A percentile compares a stretch with the other conserved stretches of the same genome.
phyloP scores from a whole-genome alignment of 2,888 invertebrate genomes.

The Mesorhabditis sp. region DNA sequence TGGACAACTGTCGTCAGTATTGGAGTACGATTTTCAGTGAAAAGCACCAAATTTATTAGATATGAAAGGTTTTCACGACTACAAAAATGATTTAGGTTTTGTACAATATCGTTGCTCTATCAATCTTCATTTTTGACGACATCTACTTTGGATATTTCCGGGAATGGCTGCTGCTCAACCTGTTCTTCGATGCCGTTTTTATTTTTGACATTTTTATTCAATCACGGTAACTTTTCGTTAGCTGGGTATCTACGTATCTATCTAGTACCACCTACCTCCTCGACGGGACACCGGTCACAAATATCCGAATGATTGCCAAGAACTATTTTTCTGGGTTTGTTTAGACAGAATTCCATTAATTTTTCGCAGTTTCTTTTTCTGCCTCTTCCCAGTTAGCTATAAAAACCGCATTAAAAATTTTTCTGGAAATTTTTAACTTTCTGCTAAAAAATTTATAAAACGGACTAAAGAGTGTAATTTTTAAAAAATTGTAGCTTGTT shows the following conservation, averaged over 20 bases:
- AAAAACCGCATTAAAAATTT: no score
- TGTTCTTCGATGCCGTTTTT: slow-evolving; percentile 38
- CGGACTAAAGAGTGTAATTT: no score
- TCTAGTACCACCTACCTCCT: background rate
- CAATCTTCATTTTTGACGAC: slow-evolving; percentile 55
- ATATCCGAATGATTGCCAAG: slow-evolving; percentile 4
- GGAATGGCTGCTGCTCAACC: slow-evolving; percentile 37
- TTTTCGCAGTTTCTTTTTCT: slow-evolving; percentile 7
- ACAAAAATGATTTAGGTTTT: slow-evolving; percentile 13
- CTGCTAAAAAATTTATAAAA: no score
- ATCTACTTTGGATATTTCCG: slow-evolving; percentile 23
- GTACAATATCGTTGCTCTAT: slow-evolving; percentile 49
- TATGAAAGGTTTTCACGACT: background rate
- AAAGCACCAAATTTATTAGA: background rate
- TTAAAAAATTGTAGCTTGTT: no score
- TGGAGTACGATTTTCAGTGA: background rate
- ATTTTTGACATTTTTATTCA: slow-evolving; percentile 41
- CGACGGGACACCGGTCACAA: background rate
- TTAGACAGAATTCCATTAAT: slow-evolving; percentile 1
- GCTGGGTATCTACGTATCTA: slow-evolving; percentile 21
- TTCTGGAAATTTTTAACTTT: no score
- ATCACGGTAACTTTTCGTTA: slow-evolving; percentile 13
- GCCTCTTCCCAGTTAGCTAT: background rate
- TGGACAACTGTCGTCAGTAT: slow-evolving; percentile 1
- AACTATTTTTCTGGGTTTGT: background rate